These are phyloP conservation scores for Ia io DNA, from an alignment of 2,113 vertebrate genomes.

Conservation along the genomic window DNA sequence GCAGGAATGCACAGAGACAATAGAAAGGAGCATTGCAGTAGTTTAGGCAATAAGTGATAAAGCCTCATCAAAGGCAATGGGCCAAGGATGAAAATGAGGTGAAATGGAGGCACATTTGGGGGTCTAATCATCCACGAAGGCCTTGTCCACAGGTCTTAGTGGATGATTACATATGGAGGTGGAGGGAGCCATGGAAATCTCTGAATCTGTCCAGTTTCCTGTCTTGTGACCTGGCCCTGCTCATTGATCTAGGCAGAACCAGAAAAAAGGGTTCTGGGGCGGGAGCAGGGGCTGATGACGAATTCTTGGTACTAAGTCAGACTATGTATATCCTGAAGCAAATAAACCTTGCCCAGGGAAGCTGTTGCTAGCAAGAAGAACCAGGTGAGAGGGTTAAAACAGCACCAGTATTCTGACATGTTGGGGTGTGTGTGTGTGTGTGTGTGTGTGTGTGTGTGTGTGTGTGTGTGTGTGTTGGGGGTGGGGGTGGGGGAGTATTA, in stretches of 20 bases:
- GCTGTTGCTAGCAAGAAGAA: not conserved
- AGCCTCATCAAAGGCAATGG: not conserved
- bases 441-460: too few species aligned
- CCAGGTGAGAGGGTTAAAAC: not conserved
- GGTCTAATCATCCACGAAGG: too few species aligned
- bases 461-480: too few species aligned
- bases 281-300: not conserved
- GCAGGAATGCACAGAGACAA: too few species aligned
- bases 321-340: not conserved
- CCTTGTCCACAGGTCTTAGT: not conserved
- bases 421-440: too few species aligned
- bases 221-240: not conserved
- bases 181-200: not conserved
- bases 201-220: not conserved
- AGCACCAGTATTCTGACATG: not conserved
- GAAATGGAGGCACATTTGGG: not conserved
- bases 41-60: not conserved
- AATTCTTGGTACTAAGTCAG: not conserved
- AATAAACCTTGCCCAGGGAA: not conserved
- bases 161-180: not conserved
- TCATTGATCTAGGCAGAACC: not conserved
- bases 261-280: not conserved
- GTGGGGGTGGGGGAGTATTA: not conserved
- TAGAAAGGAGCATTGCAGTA: not conserved
- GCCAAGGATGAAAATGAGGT: not conserved